Evolutionary conservation across 2,797 vertebrate genomes (phyloP).

Genomic region (Acanthis flammea): DNA sequence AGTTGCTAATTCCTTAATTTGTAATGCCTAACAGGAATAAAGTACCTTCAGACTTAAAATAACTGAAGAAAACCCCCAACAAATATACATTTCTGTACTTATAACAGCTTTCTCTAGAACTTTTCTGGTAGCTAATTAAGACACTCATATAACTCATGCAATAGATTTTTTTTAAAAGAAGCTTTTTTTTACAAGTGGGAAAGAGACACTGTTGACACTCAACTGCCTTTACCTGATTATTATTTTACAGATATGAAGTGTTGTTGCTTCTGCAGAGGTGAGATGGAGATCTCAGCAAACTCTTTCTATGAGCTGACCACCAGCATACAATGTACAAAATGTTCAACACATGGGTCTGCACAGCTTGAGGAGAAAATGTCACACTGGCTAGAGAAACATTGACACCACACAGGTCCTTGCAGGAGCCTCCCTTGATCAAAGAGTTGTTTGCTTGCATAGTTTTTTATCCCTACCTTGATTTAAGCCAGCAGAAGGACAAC

Average conservation of each 20-base stretch:
- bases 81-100: background rate
- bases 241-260: background rate
- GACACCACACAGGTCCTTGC: background rate
- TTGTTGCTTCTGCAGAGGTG: background rate
- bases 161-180: background rate
- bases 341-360: fast-evolving
- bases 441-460: background rate
- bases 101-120: background rate
- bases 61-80: background rate
- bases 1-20: background rate
- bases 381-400: background rate
- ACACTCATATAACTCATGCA: fast-evolving
- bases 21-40: background rate
- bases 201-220: background rate
- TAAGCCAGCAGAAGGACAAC: background rate
- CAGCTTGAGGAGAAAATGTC: background rate
- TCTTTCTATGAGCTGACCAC: background rate
- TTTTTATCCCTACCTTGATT: background rate
- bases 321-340: fast-evolving
- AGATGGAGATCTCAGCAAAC: background rate
- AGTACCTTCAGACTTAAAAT: background rate
- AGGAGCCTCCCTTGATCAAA: background rate
- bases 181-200: background rate
- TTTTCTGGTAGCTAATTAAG: background rate
- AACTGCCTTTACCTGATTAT: background rate